Evolutionary conservation across 2,797 vertebrate genomes (phyloP).

Genomic region (Numenius phaeopus): DNA sequence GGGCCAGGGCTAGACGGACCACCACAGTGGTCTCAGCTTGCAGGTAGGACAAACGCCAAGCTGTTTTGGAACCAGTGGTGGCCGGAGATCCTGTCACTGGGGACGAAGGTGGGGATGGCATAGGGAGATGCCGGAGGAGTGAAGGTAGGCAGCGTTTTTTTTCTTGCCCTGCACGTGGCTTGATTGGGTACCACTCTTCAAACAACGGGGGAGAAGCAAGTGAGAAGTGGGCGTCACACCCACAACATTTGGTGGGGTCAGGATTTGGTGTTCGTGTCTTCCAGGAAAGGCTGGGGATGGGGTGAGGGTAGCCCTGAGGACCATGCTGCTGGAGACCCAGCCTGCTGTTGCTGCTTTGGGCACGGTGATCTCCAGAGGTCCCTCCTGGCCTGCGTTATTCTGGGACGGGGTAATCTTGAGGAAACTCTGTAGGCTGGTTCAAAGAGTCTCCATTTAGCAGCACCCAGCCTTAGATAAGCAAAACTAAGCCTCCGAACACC

Average conservation of each 20-base stretch:
- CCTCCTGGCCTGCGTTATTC: not conserved
- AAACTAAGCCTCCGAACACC: not conserved
- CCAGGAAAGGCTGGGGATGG: not conserved
- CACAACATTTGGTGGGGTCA: rapidly evolving
- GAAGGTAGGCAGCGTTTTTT: not conserved
- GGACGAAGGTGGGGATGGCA: rapidly evolving
- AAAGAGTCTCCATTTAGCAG: not conserved
- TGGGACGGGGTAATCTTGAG: not conserved
- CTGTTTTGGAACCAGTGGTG: not conserved
- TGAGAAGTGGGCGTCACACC: not conserved
- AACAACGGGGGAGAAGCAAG: not conserved
- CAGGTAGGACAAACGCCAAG: not conserved
- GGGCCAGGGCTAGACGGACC: not conserved
- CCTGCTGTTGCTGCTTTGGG: not conserved
- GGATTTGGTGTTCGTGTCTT: not conserved
- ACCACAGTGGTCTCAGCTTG: rapidly evolving
- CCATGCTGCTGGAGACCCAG: not conserved
- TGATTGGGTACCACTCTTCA: rapidly evolving
- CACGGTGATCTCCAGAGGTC: not conserved
- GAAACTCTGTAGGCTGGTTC: not conserved
- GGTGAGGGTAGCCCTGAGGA: not conserved
- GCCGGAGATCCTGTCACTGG: not conserved
- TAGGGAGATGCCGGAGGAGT: not conserved
- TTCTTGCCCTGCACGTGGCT: not conserved
- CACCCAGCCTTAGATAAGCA: not conserved